phyloP scores from a whole-genome alignment of 1,140 invertebrate genomes.

The Formica exsecta region DNA sequence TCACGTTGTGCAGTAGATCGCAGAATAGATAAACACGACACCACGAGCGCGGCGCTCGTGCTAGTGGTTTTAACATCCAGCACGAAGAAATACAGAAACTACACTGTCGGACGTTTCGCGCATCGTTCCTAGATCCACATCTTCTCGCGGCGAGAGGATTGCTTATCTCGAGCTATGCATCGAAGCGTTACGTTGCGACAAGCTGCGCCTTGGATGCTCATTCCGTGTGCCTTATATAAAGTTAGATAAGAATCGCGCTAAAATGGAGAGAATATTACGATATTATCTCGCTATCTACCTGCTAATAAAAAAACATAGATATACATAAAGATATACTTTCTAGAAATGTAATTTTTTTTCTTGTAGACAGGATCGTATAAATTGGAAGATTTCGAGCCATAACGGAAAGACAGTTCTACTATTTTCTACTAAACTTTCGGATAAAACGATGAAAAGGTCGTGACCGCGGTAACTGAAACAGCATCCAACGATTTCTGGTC shows the following conservation, averaged over 20 bases:
- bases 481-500: slow-evolving; percentile 6
- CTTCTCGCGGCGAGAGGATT: slow-evolving; percentile 57
- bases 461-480: neutral
- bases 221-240: slow-evolving; percentile 36
- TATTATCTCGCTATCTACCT: slow-evolving; percentile 48
- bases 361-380: neutral
- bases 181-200: slow-evolving; percentile 70
- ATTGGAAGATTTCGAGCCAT: neutral
- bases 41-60: slow-evolving; percentile 47
- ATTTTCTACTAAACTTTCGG: neutral
- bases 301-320: neutral
- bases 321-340: slow-evolving; percentile 22
- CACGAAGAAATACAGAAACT: slow-evolving; percentile 71
- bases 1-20: slow-evolving; percentile 68
- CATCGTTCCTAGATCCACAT: slow-evolving; percentile 74
- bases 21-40: slow-evolving; percentile 71
- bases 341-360: slow-evolving; percentile 17
- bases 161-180: slow-evolving; percentile 68
- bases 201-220: slow-evolving; percentile 47
- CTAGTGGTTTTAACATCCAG: slow-evolving; percentile 65
- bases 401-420: neutral
- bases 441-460: neutral
- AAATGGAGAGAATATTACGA: slow-evolving; percentile 52
- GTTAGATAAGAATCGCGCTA: slow-evolving; percentile 22
- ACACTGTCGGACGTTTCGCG: slow-evolving; percentile 66